phyloP scores from a whole-genome alignment of 2,113 vertebrate genomes.

The Otolemur garnettii region DNA sequence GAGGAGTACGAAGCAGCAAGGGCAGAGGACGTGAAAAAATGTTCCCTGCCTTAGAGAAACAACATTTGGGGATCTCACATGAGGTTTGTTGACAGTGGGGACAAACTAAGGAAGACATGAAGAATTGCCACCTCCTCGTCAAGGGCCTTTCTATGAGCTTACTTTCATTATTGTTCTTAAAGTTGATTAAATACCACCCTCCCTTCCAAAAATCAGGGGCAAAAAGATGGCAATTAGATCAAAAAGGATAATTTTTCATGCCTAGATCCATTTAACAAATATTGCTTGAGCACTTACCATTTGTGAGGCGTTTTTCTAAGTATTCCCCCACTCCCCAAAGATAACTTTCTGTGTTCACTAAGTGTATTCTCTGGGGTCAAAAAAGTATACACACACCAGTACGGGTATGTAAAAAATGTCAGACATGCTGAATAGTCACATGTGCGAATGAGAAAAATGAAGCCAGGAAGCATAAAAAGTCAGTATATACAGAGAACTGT shows the following conservation, averaged over 20 bases:
- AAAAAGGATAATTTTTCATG: not conserved
- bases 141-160: not conserved
- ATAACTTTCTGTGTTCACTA: not conserved
- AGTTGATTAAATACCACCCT: not conserved
- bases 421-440: not conserved
- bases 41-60: not conserved
- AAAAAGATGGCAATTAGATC: constrained; percentile 20
- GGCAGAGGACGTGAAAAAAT: not conserved
- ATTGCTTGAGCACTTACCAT: not conserved
- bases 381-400: not conserved
- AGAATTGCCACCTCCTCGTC: not conserved
- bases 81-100: not conserved
- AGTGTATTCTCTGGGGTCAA: not conserved
- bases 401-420: not conserved
- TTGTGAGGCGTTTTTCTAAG: not conserved
- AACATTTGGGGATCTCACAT: not conserved
- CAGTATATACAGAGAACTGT: not conserved
- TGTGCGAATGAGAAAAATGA: constrained; percentile 12
- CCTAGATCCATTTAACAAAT: not conserved
- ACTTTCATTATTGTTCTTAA: not conserved
- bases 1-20: not conserved
- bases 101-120: not conserved
- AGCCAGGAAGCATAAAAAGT: not conserved
- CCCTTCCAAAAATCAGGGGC: not conserved
- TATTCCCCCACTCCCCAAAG: not conserved